Conservation (phyloP, 1,140 invertebrate genomes). For the Nomia melanderi region DNA sequence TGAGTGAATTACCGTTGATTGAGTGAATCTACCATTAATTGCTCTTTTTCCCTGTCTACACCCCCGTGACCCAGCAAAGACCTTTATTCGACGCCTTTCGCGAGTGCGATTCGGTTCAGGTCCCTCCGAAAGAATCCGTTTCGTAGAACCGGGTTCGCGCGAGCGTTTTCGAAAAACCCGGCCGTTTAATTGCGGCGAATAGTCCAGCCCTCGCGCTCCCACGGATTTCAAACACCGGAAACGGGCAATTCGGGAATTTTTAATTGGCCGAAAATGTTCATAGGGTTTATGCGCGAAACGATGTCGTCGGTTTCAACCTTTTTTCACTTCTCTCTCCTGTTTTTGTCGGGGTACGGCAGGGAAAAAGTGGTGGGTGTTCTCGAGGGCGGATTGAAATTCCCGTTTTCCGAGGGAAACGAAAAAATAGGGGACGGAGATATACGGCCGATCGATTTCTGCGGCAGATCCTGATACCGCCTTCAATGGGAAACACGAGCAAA, state of each 20-base stretch:
- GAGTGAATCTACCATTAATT: conserved; percentile 24
- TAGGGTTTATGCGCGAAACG: neutral
- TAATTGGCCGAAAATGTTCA: neutral
- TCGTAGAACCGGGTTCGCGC: neutral
- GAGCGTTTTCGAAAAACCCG: neutral
- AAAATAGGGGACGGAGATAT: neutral
- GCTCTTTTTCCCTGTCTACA: neutral
- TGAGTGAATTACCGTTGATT: too few relatives aligned
- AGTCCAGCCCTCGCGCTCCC: neutral
- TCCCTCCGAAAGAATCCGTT: neutral
- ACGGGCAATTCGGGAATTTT: neutral
- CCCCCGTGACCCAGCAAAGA: neutral
- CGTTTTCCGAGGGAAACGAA: neutral
- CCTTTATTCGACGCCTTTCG: neutral
- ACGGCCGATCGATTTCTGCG: conserved; percentile 5
- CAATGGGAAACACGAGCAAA: conserved; percentile 13
- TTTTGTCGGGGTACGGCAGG: too few relatives aligned
- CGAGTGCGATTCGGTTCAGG: neutral
- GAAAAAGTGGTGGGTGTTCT: too few relatives aligned
- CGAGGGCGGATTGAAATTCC: neutral
- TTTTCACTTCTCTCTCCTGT: too few relatives aligned
- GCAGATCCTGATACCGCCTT: conserved; percentile 8
- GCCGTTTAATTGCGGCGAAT: neutral
- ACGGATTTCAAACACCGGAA: neutral
- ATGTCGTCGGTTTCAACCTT: too few relatives aligned